A percentile compares a stretch with the other conserved stretches of the same genome.
Evolutionary conservation across 92 coral and sea anemone genomes (phyloP).

Genomic region (Porites evermanni): DNA sequence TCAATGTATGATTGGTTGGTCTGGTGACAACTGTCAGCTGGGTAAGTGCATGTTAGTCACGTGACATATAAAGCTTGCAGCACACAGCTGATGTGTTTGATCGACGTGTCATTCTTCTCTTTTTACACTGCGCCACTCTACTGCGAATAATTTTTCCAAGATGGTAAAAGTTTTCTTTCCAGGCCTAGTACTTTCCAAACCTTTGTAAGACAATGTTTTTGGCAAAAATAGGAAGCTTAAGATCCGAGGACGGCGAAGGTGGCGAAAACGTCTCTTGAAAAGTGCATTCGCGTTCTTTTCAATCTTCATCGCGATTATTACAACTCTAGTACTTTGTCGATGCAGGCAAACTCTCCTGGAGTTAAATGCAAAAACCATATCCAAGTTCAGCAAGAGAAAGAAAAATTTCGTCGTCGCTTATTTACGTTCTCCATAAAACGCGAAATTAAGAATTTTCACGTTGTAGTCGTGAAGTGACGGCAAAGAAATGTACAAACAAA

Average conservation of each 20-base stretch:
- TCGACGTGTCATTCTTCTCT: background rate
- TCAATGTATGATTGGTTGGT: conserved; percentile 74
- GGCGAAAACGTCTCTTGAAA: no score
- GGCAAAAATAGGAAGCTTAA: background rate
- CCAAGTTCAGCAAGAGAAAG: no score
- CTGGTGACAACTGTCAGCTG: conserved; percentile 67
- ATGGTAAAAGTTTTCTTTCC: no score
- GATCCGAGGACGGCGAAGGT: no score
- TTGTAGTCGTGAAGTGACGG: no score
- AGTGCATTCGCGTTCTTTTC: no score
- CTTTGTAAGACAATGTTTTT: background rate
- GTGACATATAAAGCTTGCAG: background rate
- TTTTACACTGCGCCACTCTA: background rate
- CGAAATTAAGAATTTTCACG: no score
- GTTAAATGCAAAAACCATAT: no score
- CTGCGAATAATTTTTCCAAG: no score
- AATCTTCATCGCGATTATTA: background rate
- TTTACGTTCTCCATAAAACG: no score
- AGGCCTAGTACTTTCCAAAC: background rate
- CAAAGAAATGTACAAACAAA: no score
- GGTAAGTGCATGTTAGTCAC: conserved; percentile 32
- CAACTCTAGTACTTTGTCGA: background rate
- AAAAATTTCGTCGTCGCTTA: no score
- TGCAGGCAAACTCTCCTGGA: background rate
- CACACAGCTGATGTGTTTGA: conserved; percentile 3